Conservation (phyloP, 2,888 invertebrate genomes). For the Cosmia pyralina region DNA sequence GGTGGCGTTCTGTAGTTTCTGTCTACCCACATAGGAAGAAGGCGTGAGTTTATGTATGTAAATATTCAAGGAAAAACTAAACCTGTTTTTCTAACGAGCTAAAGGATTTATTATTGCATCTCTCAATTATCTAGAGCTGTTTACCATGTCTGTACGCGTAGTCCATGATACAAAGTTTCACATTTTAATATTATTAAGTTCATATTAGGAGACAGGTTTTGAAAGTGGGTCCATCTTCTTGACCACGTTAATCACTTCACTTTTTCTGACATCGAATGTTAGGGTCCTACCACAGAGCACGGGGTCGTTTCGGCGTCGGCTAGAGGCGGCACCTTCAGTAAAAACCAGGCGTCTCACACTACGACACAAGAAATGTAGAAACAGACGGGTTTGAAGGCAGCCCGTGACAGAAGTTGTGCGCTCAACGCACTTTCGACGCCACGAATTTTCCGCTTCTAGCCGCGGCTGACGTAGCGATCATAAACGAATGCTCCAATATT, state of each 20-base stretch:
- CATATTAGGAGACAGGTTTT: no score
- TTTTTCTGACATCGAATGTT: not conserved
- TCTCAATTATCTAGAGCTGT: not conserved
- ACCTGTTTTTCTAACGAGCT: constrained; percentile 2
- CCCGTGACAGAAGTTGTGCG: not conserved
- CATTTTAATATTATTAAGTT: no score
- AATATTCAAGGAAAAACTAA: not conserved
- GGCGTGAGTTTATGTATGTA: no score
- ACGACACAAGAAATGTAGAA: no score
- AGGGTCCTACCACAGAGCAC: not conserved
- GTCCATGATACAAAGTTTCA: no score
- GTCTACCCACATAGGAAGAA: no score
- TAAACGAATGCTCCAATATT: not conserved
- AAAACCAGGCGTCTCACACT: not conserved
- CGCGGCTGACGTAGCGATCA: not conserved
- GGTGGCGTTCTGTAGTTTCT: no score
- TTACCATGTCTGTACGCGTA: not conserved
- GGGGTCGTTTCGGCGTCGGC: no score
- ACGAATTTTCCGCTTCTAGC: not conserved
- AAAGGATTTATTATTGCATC: constrained; percentile 2
- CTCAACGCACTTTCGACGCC: not conserved
- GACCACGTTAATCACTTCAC: no score
- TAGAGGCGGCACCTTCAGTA: not conserved
- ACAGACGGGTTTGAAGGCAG: not conserved
- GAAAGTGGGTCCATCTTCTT: not conserved